These are phyloP conservation scores for Sisyra terminalis DNA, from an alignment of 2,888 invertebrate species.

Conservation along the genomic window DNA sequence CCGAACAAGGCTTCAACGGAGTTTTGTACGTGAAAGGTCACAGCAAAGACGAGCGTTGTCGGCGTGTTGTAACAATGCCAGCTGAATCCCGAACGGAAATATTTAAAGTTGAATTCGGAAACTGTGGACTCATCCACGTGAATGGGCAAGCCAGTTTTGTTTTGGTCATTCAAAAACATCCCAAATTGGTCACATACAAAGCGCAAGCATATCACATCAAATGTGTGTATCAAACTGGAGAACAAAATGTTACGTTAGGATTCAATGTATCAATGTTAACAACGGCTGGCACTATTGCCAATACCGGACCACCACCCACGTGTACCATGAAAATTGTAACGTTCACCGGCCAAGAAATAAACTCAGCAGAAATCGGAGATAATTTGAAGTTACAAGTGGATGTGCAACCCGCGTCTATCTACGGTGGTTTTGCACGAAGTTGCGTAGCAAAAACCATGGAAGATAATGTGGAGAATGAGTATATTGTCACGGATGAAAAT, in stretches of 20 bases:
- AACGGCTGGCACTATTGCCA: conserved; percentile 87
- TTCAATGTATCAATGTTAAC: conserved; percentile 93
- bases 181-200: conserved; percentile 83
- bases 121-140: conserved; percentile 79
- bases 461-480: conserved; percentile 75
- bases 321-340: conserved; percentile 86
- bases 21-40: conserved; percentile 88
- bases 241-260: conserved; percentile 80
- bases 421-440: conserved; percentile 85
- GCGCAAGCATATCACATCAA: conserved; percentile 94
- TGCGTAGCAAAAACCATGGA: conserved; percentile 89
- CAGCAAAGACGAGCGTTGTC: conserved; percentile 82
- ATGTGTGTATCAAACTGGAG: conserved; percentile 87
- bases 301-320: conserved; percentile 85
- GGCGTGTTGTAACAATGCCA: conserved; percentile 61
- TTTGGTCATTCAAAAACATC: conserved; percentile 90
- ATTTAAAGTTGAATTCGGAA: conserved; percentile 80
- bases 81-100: conserved; percentile 53
- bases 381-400: conserved; percentile 74
- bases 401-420: conserved; percentile 70
- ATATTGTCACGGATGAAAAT: conserved; percentile 83
- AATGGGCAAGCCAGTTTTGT: conserved; percentile 88
- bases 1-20: conserved; percentile 68
- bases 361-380: conserved; percentile 83
- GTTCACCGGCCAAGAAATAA: conserved; percentile 71